Evolutionary conservation across 2,888 invertebrate genomes (phyloP).

Genomic region (Deroplatys truncata): DNA sequence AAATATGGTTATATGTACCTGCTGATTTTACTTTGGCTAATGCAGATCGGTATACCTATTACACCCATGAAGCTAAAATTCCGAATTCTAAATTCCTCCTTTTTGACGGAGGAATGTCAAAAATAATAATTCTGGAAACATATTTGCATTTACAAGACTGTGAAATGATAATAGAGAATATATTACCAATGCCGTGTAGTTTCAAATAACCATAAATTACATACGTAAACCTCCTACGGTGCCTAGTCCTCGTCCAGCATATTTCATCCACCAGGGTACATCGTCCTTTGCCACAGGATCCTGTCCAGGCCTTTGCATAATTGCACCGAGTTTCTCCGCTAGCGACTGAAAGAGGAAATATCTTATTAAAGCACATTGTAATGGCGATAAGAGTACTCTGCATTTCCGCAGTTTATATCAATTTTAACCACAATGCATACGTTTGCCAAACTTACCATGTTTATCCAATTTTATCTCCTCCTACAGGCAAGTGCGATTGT

Average conservation of each 20-base stretch:
- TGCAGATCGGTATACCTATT: too few relatives aligned
- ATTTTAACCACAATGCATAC: not conserved
- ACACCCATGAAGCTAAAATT: too few relatives aligned
- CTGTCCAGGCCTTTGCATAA: conserved; percentile 72
- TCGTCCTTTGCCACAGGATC: conserved; percentile 75
- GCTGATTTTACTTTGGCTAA: too few relatives aligned
- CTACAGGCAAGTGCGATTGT: not conserved
- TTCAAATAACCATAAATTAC: conserved; percentile 41
- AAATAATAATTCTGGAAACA: too few relatives aligned
- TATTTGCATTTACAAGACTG: too few relatives aligned
- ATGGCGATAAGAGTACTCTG: not conserved
- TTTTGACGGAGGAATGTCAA: too few relatives aligned
- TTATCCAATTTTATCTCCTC: not conserved
- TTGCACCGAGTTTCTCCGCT: conserved; percentile 71
- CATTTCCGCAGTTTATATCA: not conserved
- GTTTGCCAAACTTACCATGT: not conserved
- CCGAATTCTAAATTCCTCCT: too few relatives aligned
- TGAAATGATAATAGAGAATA: too few relatives aligned
- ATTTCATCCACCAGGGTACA: conserved; percentile 86
- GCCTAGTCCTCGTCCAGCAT: conserved; percentile 76
- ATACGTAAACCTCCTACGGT: conserved; percentile 80
- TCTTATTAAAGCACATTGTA: not conserved
- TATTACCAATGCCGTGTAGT: too few relatives aligned
- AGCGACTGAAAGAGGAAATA: conserved; percentile 56
- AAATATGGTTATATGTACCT: too few relatives aligned